Conservation (phyloP, 2,797 vertebrate genomes). For the Sebastes minor region DNA sequence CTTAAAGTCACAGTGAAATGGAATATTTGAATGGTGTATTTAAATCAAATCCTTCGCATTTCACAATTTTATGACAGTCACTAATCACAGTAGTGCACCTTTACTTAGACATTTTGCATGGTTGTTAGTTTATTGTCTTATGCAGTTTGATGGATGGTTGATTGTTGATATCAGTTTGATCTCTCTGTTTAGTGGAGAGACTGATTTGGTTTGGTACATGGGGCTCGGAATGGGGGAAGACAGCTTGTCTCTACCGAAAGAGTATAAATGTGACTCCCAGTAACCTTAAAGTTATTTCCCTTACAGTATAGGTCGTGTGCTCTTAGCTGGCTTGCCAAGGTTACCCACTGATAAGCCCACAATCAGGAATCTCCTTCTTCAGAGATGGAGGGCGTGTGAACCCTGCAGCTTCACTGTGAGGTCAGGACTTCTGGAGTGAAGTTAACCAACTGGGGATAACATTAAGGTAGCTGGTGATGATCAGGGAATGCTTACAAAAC, state of each 20-base stretch:
- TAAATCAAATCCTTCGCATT: too few species aligned
- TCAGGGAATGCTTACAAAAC: background rate
- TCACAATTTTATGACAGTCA: background rate
- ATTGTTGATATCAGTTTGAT: background rate
- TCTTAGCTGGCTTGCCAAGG: background rate
- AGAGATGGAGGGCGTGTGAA: background rate
- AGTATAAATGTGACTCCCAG: background rate
- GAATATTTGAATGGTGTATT: background rate
- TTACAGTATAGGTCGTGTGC: background rate
- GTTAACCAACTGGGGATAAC: background rate
- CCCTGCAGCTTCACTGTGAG: background rate
- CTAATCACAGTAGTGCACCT: background rate
- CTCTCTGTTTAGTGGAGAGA: background rate
- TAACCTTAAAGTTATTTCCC: background rate
- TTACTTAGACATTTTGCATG: background rate
- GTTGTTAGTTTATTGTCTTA: background rate
- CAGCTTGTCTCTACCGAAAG: background rate
- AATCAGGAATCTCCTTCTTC: background rate
- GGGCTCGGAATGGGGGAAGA: background rate
- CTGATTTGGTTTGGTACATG: background rate
- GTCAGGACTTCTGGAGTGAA: background rate
- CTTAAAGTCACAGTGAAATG: fast-evolving
- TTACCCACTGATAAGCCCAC: background rate
- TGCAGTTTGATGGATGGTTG: background rate
- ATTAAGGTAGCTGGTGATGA: background rate